A percentile compares a stretch with the other conserved stretches of the same genome.
These are phyloP conservation scores for Drosophila takahashii DNA, from an alignment of 1,140 invertebrate genomes.

Conservation along the genomic window DNA sequence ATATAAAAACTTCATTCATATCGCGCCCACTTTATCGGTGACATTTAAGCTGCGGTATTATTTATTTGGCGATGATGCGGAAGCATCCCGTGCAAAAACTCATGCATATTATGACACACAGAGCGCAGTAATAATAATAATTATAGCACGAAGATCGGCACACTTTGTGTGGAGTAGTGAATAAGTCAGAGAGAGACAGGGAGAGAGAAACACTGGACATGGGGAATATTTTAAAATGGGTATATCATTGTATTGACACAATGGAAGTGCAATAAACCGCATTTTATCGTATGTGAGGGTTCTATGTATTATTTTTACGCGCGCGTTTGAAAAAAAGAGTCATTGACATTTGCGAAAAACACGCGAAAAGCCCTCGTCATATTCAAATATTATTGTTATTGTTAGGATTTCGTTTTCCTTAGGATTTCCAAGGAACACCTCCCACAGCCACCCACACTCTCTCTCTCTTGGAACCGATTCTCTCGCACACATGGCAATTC, in stretches of 20 bases:
- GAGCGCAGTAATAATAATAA: conserved; percentile 34
- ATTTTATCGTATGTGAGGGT: conserved; percentile 1
- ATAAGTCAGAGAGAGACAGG: neutral
- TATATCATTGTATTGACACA: conserved; percentile 42
- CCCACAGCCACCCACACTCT: conserved; percentile 17
- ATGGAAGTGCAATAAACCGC: conserved; percentile 53
- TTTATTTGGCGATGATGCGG: conserved; percentile 48
- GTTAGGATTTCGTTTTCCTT: conserved; percentile 34
- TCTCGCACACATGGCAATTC: conserved; percentile 37
- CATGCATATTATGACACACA: conserved; percentile 52
- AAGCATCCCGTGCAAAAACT: conserved; percentile 30
- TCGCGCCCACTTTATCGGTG: conserved; percentile 33
- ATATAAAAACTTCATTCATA: conserved; percentile 50
- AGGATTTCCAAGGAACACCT: conserved; percentile 19
- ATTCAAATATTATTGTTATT: conserved; percentile 40
- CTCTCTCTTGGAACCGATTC: conserved; percentile 1
- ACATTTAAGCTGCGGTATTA: conserved; percentile 19
- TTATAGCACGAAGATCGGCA: conserved; percentile 51
- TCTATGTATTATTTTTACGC: conserved; percentile 48
- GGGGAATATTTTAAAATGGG: conserved; percentile 1
- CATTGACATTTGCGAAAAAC: conserved; percentile 46
- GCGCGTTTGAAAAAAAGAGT: conserved; percentile 48
- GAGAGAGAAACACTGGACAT: conserved; percentile 13
- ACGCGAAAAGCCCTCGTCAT: conserved; percentile 21
- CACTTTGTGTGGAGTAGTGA: conserved; percentile 47